Conservation (phyloP, 2,113 vertebrate species). For the Harpagus bidentatus region DNA sequence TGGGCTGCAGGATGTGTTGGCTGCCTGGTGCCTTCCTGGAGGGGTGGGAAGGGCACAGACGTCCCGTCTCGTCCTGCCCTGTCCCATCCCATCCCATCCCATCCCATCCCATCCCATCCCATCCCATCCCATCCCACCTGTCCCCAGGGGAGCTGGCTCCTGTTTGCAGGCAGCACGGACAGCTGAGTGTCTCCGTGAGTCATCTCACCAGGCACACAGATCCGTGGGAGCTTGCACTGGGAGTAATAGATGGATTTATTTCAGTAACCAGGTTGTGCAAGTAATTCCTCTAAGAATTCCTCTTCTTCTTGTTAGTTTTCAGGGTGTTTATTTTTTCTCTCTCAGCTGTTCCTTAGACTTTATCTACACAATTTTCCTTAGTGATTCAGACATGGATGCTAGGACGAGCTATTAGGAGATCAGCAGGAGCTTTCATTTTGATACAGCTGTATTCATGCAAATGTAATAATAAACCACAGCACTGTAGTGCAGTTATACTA, state of each 20-base stretch:
- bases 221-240: background rate
- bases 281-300: background rate
- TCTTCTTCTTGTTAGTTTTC: background rate
- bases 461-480: background rate
- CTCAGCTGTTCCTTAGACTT: background rate
- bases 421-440: background rate
- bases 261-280: background rate
- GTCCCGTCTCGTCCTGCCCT: accelerated
- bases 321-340: background rate
- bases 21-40: background rate
- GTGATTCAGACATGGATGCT: background rate
- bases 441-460: background rate
- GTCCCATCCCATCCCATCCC: no score
- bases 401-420: background rate
- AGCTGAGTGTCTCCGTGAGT: background rate
- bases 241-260: background rate
- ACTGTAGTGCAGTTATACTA: background rate
- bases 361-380: background rate
- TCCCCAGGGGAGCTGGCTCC: background rate
- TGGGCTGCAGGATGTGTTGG: accelerated
- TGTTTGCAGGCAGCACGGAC: background rate
- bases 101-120: no score
- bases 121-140: no score
- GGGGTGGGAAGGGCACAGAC: background rate
- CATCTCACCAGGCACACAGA: background rate